phyloP scores from a whole-genome alignment of 2,113 vertebrate species.

The Psilopogon haemacephalus region DNA sequence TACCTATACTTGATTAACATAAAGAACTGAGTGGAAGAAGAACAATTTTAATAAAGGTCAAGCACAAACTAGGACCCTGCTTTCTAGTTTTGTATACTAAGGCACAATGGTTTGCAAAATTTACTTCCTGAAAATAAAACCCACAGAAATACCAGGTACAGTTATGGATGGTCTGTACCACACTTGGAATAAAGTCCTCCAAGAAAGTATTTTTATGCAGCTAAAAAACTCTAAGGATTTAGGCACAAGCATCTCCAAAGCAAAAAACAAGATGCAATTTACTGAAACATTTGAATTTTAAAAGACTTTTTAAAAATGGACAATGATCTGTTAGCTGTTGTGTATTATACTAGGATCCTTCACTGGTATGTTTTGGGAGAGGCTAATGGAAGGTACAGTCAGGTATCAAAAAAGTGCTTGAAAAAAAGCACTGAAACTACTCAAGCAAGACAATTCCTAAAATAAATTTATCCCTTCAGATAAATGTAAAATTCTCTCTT shows the following conservation, averaged over 20 bases:
- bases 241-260: neutral
- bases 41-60: neutral
- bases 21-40: neutral
- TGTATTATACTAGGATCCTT: neutral
- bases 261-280: neutral
- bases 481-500: neutral
- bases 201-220: neutral
- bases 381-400: neutral
- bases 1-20: neutral
- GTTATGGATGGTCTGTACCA: neutral
- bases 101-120: neutral
- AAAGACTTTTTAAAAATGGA: neutral
- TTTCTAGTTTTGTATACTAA: slow-evolving; percentile 3
- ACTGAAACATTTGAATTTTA: neutral
- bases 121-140: neutral
- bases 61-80: neutral
- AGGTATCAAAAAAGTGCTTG: neutral
- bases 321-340: neutral
- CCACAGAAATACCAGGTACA: rapidly evolving
- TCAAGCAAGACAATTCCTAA: neutral
- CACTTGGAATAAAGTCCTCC: neutral
- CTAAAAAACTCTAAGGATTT: neutral
- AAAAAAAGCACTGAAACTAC: neutral
- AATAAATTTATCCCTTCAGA: neutral
- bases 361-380: neutral